These are phyloP conservation scores for Megamerina dolium DNA, from an alignment of 2,888 invertebrate genomes.

Conservation along the genomic window DNA sequence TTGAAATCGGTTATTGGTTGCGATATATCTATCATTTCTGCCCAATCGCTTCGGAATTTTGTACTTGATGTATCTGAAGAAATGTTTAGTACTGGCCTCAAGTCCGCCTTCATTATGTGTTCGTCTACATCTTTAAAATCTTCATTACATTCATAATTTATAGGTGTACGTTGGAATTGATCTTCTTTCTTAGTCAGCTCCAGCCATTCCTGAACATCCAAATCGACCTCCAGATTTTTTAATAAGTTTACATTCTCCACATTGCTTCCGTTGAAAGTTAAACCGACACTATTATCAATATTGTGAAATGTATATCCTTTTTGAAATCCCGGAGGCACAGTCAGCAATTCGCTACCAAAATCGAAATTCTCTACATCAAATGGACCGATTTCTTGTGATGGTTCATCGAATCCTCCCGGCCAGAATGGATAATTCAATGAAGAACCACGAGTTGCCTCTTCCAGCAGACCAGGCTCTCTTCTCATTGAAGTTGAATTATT, in stretches of 20 bases:
- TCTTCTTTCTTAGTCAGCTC: slow-evolving; percentile 23
- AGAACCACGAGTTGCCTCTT: slow-evolving; percentile 64
- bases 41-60: slow-evolving; percentile 64
- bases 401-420: slow-evolving; percentile 73
- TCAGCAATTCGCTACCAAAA: slow-evolving; percentile 48
- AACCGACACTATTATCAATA: not conserved
- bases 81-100: slow-evolving; percentile 64
- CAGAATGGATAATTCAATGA: slow-evolving; percentile 79
- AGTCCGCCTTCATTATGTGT: slow-evolving; percentile 42
- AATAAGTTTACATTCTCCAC: slow-evolving; percentile 39
- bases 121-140: slow-evolving; percentile 40
- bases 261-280: slow-evolving; percentile 30
- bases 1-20: slow-evolving; percentile 76
- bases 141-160: slow-evolving; percentile 13
- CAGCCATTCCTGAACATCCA: slow-evolving; percentile 44
- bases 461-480: slow-evolving; percentile 67
- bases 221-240: slow-evolving; percentile 37
- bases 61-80: slow-evolving; percentile 52
- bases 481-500: slow-evolving; percentile 74
- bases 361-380: slow-evolving; percentile 46
- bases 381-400: slow-evolving; percentile 50
- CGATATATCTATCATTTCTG: slow-evolving; percentile 77
- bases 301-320: slow-evolving; percentile 54
- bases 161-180: slow-evolving; percentile 2
- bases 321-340: slow-evolving; percentile 64